A percentile compares a stretch with the other conserved stretches of the same genome.
phyloP scores from a whole-genome alignment of 2,797 vertebrate species.

The Bucorvus abyssinicus region DNA sequence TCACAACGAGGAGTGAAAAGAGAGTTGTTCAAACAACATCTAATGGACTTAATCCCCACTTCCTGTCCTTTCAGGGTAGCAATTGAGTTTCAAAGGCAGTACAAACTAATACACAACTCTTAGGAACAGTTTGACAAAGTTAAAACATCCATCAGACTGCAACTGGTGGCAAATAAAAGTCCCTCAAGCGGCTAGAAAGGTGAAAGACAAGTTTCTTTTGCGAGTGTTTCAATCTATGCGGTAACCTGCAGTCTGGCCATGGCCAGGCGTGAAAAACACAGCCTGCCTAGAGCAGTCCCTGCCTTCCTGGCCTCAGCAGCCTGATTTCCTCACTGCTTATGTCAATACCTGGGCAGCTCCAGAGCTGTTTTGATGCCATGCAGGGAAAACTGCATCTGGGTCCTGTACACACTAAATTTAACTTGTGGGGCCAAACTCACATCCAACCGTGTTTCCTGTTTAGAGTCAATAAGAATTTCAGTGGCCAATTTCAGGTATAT shows the following conservation, averaged over 20 bases:
- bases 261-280: background rate
- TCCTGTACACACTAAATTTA: background rate
- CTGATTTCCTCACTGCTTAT: background rate
- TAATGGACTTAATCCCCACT: slow-evolving; percentile 55
- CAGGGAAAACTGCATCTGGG: background rate
- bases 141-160: slow-evolving; percentile 30
- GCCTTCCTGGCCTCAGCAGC: background rate
- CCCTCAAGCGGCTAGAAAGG: background rate
- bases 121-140: slow-evolving; percentile 28
- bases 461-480: background rate
- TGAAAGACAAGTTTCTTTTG: slow-evolving; percentile 12
- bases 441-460: background rate
- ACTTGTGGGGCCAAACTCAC: background rate
- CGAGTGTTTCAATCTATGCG: background rate
- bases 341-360: background rate
- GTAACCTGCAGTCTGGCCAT: background rate
- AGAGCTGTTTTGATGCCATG: background rate
- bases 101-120: slow-evolving; percentile 24
- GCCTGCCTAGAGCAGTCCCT: background rate
- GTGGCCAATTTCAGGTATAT: background rate
- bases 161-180: background rate
- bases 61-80: slow-evolving; percentile 52
- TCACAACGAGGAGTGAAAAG: background rate
- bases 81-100: slow-evolving; percentile 37
- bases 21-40: slow-evolving; percentile 53